Evolutionary conservation across 2,797 vertebrate species (phyloP).

Genomic region (Emydoidea blandingii): DNA sequence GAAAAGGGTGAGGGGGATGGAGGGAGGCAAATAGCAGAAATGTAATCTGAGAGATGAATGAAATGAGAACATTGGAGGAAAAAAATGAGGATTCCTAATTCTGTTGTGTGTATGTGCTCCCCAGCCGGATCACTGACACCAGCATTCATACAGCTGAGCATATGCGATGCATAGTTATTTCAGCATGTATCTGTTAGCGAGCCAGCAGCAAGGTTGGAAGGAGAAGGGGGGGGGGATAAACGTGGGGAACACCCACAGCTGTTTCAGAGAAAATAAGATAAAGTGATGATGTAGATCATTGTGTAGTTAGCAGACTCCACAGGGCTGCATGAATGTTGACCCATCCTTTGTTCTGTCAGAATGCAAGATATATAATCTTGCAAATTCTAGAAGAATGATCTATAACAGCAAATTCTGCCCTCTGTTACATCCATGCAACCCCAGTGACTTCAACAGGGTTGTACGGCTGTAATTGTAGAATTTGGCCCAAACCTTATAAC

Average conservation of each 20-base stretch:
- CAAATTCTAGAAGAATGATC: background rate
- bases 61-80: background rate
- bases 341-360: background rate
- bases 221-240: background rate
- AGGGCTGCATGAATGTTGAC: background rate
- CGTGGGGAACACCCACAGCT: background rate
- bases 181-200: background rate
- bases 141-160: background rate
- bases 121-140: background rate
- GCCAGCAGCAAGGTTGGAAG: background rate
- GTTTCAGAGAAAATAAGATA: background rate
- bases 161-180: background rate
- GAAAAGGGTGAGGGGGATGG: slow-evolving; percentile 15
- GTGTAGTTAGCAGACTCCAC: background rate
- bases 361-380: background rate
- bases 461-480: background rate
- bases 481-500: background rate
- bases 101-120: background rate
- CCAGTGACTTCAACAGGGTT: background rate
- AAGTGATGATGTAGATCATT: background rate
- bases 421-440: background rate
- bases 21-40: slow-evolving; percentile 16
- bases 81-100: background rate
- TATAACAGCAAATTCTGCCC: background rate
- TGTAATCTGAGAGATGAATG: background rate